Evolutionary conservation across 2,797 vertebrate genomes (phyloP).

Genomic region (Lutjanus campechanus): DNA sequence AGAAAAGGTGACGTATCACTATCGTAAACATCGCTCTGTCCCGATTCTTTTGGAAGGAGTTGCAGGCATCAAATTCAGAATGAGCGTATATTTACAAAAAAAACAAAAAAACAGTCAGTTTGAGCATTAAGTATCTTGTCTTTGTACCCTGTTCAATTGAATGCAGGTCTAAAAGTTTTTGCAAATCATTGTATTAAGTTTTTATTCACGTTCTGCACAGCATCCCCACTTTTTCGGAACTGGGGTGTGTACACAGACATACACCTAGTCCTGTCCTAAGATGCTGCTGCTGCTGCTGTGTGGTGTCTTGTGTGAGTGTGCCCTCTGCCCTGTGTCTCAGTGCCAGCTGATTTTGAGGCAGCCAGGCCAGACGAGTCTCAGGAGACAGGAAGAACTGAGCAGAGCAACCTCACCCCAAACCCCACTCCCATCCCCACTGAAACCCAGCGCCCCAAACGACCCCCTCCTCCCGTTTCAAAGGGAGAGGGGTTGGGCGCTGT

Average conservation of each 20-base stretch:
- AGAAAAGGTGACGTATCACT: too few species aligned
- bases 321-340: constrained; percentile 84
- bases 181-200: too few species aligned
- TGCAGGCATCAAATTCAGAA: too few species aligned
- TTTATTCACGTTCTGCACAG: too few species aligned
- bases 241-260: constrained; percentile 1
- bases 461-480: constrained; percentile 76
- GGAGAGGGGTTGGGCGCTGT: constrained; percentile 71
- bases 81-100: too few species aligned
- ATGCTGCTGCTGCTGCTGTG: constrained; percentile 46
- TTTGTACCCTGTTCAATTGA: too few species aligned
- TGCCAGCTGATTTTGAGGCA: constrained; percentile 81
- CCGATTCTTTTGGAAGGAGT: too few species aligned
- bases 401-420: constrained; percentile 68
- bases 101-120: too few species aligned
- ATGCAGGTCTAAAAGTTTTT: too few species aligned
- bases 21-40: too few species aligned
- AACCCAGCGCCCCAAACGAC: constrained; percentile 73
- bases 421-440: constrained; percentile 76
- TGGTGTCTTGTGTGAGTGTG: constrained; percentile 78
- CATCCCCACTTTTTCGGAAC: too few species aligned
- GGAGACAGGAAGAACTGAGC: constrained; percentile 80
- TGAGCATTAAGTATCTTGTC: too few species aligned
- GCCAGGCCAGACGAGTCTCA: constrained; percentile 80
- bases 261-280: constrained; percentile 46